phyloP scores from a whole-genome alignment of 2,888 invertebrate genomes.

The Lordiphosa andalusiaca region DNA sequence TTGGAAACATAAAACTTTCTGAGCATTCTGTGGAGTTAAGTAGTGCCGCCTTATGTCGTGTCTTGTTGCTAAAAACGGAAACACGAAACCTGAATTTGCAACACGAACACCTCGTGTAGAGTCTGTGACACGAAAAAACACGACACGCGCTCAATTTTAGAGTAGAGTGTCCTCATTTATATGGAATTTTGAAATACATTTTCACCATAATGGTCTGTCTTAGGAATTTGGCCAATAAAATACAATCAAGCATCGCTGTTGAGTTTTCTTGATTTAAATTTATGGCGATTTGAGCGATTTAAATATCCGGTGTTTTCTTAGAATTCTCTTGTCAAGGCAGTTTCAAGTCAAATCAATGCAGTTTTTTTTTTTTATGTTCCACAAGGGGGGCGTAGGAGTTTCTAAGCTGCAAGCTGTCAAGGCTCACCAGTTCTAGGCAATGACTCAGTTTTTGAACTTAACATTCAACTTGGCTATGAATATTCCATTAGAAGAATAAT shows the following conservation, averaged over 20 bases:
- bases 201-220: too few species aligned
- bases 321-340: constrained; percentile 27
- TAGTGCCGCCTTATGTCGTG: too few species aligned
- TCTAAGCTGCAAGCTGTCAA: constrained; percentile 36
- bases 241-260: too few species aligned
- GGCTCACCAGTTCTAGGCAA: constrained; percentile 44
- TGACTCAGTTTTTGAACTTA: constrained; percentile 57
- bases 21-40: too few species aligned
- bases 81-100: too few species aligned
- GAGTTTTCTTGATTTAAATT: not conserved
- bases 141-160: too few species aligned
- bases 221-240: not conserved
- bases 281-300: constrained; percentile 8
- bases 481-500: constrained; percentile 16
- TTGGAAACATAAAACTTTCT: too few species aligned
- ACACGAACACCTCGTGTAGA: too few species aligned
- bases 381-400: constrained; percentile 40
- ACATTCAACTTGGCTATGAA: constrained; percentile 36
- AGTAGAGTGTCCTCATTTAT: too few species aligned
- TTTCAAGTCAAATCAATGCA: constrained; percentile 27
- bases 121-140: too few species aligned
- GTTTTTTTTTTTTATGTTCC: constrained; percentile 9
- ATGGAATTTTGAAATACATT: too few species aligned
- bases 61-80: too few species aligned
- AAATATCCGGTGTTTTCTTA: constrained; percentile 32